Evolutionary conservation across 2,113 vertebrate species (phyloP).

Genomic region (Melanostigma gelatinosum): DNA sequence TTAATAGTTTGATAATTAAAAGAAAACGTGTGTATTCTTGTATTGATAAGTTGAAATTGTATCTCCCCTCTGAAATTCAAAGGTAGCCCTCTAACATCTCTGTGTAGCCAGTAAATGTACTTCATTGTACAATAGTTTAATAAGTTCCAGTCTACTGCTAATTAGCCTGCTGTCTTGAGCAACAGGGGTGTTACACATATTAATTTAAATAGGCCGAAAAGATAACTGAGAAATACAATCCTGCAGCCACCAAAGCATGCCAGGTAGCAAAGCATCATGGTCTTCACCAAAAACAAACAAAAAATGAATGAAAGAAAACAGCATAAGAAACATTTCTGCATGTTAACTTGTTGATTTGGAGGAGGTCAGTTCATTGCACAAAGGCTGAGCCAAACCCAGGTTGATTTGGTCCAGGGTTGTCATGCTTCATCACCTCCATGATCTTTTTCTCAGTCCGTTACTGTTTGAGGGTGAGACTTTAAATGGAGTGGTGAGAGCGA

Average conservation of each 20-base stretch:
- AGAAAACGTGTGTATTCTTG: conserved; percentile 6
- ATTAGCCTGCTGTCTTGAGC: conserved; percentile 76
- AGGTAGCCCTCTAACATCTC: conserved; percentile 9
- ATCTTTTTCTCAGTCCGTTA: conserved; percentile 71
- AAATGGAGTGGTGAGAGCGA: conserved; percentile 73
- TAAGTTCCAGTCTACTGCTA: conserved; percentile 41
- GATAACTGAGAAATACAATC: conserved; percentile 48
- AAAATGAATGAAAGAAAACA: conserved; percentile 7
- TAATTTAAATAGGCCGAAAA: conserved; percentile 49
- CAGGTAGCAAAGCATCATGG: conserved; percentile 72
- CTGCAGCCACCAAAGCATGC: conserved; percentile 75
- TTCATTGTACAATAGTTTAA: conserved; percentile 27
- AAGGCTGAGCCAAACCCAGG: conserved; percentile 80
- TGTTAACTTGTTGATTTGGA: conserved; percentile 78
- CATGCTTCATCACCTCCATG: conserved; percentile 72
- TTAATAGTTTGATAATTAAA: conserved; percentile 26
- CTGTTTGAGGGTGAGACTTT: conserved; percentile 72
- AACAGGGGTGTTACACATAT: conserved; percentile 75
- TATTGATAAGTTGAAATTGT: conserved; percentile 24
- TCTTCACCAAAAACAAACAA: conserved; percentile 44
- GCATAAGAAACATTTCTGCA: conserved; percentile 69
- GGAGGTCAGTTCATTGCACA: conserved; percentile 81
- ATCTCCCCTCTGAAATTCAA: conserved; percentile 44
- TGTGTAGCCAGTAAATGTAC: conserved; percentile 46
- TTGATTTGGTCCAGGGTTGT: conserved; percentile 61